phyloP scores from a whole-genome alignment of 2,113 vertebrate species.

The Cyanistes caeruleus region DNA sequence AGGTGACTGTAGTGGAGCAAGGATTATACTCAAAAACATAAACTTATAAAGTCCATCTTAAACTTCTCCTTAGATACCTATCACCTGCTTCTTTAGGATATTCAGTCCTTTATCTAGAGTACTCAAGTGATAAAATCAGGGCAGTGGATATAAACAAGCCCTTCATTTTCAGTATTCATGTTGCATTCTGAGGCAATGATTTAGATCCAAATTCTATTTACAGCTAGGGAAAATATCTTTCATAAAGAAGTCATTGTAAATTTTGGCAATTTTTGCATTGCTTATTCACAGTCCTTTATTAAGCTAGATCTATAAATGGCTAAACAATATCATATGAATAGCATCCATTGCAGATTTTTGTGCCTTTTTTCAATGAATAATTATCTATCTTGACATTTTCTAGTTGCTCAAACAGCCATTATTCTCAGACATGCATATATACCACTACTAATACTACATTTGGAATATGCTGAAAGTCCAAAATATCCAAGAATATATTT shows the following conservation, averaged over 20 bases:
- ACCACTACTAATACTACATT: background rate
- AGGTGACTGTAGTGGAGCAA: background rate
- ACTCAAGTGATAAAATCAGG: background rate
- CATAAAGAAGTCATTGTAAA: conserved; percentile 46
- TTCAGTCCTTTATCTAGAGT: background rate
- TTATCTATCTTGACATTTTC: conserved; percentile 21
- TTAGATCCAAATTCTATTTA: conserved; percentile 62
- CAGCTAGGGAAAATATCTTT: conserved; percentile 41
- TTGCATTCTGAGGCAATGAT: conserved; percentile 1
- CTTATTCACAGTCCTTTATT: conserved; percentile 41
- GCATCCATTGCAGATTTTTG: background rate
- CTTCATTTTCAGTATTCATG: conserved; percentile 38
- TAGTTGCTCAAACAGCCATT: background rate
- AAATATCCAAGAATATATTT: background rate
- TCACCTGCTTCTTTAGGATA: background rate
- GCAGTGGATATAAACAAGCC: background rate
- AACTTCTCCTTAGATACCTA: background rate
- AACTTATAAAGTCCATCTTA: background rate
- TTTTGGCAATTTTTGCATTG: conserved; percentile 33
- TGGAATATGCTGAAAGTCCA: background rate
- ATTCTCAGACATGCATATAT: background rate
- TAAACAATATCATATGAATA: conserved; percentile 48
- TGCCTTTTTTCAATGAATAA: background rate
- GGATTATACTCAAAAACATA: background rate
- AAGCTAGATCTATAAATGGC: conserved; percentile 41